Base-by-base conservation (phyloP, 2,113 vertebrate species). In the Caracal caracal region DNA sequence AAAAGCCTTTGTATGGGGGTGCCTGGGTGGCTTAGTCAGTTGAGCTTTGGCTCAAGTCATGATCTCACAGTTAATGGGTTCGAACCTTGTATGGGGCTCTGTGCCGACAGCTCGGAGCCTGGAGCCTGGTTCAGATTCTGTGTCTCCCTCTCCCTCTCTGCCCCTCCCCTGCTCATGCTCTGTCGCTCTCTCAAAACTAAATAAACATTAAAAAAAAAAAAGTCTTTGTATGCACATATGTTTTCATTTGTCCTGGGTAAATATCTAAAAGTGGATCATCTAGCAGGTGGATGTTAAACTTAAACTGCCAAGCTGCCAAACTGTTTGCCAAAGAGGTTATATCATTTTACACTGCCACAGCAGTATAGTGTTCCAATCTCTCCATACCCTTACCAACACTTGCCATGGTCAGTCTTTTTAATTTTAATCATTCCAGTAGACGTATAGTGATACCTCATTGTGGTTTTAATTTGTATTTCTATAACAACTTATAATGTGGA, bases 331-430 rank as follows among this genome's bases (percentile, higher is more conserved):
- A 70, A 84, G 1, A 56, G 1, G 11, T 1, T 33, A n/a, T 26
- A 93, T 75, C 82, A 88, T 56, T 94, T 80, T 93, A 79, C 28
- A 75, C 43, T 47, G 47, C 30, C 91, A 91, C 9, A 63, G 47
- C 4, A 81, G 35, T 16, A 2, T 53, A 22, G 35, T 66, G 33
- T 37, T 65, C 75, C 30, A 70, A 2, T 47, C 56, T 7, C 16
- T 37, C 65, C 17, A 49, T 24, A 81, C 13, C 73, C 12, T 86
- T 47, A 37, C 15, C 66, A 82, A 59, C 16, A 1, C 30, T 76
- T 70, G 10, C 37, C 26, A 56, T 51, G 22, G 40, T n/a, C 40
- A 53, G 16, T 87, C 30, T 63, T 95, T 78, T 37, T 30, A n/a
- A 88, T 65, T 83, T 76, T 56, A 89, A 3, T 70, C 33, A 92